Base-by-base conservation (phyloP, 1,140 invertebrate species). In the Lithobius niger region DNA sequence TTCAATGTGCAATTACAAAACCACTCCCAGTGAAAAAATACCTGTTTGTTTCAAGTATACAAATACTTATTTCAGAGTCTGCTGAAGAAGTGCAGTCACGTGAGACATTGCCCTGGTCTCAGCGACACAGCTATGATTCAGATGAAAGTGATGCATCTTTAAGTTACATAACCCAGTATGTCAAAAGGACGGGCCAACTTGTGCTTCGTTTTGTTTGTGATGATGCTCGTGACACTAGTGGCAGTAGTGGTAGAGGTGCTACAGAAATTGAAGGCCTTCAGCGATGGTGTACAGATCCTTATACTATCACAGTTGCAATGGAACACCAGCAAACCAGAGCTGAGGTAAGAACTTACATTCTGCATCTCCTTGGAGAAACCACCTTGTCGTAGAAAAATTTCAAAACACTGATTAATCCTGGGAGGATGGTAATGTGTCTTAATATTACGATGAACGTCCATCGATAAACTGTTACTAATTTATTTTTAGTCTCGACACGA, bases 261-360 rank as follows among this genome's bases (percentile, higher is more conserved):
- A n/a, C n/a, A n/a, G 43, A 45, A 4, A 19, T 6, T 6, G 27
- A 57, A 54, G 43, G 48, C 22, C 31, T 25, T 44, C 15, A 44
- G 42, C 21, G 62, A 49, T 57, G 60, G 25, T 57, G 50, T 36
- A 62, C 69, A 42, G 64, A 69, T 24, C 66, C 67, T 15, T 55
- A 60, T 15, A 56, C 62, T 26, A 56, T 74, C 27, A 60, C 64
- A 28, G 51, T 60, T n/a, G 70, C 74, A 3, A 65, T 77, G 60
- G 56, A 66, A 27, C 62, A 64, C 27, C 76, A 77, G 47, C 74
- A 76, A 45, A 58, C 64, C 16, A 66, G 74, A 56, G 76, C 75
- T 1, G 65, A 72, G 63, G 71, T 76, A 56, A n/a, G n/a, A n/a
- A n/a, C n/a, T n/a, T n/a, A n/a, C n/a, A n/a, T n/a, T n/a, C n/a